Evolutionary conservation across 92 coral and sea anemone genomes (phyloP), one percentile per base, ranked within the genome.

Genomic region (Chrysogorgia sp.): DNA sequence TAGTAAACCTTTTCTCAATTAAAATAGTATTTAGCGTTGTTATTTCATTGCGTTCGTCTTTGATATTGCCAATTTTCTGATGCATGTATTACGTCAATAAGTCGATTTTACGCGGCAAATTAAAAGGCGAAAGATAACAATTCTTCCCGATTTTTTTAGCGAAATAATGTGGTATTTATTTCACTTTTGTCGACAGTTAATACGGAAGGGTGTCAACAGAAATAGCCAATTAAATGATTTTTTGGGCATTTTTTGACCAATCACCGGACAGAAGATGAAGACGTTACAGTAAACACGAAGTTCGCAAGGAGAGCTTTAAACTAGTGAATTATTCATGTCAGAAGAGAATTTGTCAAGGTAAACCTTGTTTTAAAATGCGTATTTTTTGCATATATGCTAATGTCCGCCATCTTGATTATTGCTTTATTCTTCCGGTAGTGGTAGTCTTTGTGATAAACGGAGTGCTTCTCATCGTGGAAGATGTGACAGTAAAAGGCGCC

Each of bases 301-400:
- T 52, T 23, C 26, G 20, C 17, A 4, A 52, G 59, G 21, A 20
- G 17, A 52, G 59, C 59, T 52, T 52, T 52, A 52, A 52, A 17
- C 59, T 52, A 52, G 4, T 52, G 59, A 52, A 52, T 52, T 52
- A 52, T 52, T 52, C 59, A 52, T 52, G 59, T 52, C 59, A 17
- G 59, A 52, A 17, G 22, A 52, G 20, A 6, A 3, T 5, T 52
- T n/a, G n/a, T n/a, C n/a, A n/a, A n/a, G n/a, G n/a, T n/a, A n/a
- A 17, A 17, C 17, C 50, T 8, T 17, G 50, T 9, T 43, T 43
- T 43, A 8, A 43, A 43, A 43, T 43, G 50, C 50, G 50, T 52
- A n/a, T 17, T 17, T 52, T 52, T 52, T 52, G 59, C 17, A 23
- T 17, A 52, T 52, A 17, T 17, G 6, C 22, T 17, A 52, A 5